A percentile compares a stretch with the other conserved stretches of the same genome.
phyloP scores from a whole-genome alignment of 2,797 vertebrate species.

The Huso huso region DNA sequence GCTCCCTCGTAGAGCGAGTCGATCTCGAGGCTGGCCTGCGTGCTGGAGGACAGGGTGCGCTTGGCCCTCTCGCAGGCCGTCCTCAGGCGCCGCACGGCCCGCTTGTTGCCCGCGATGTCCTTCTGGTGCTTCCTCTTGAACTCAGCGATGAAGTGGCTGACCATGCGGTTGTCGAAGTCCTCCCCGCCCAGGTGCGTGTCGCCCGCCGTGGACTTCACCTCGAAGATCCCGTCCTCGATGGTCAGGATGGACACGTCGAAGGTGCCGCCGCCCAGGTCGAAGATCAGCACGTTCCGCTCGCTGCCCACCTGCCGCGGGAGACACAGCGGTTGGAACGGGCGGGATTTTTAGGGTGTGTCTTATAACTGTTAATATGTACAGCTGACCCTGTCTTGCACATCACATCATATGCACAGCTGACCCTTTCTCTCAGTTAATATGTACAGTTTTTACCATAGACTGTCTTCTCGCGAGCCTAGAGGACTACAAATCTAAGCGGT shows the following conservation, averaged over 20 bases:
- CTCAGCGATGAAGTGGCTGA: constrained; percentile 68
- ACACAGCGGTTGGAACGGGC: too few relatives aligned
- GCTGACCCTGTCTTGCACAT: too few relatives aligned
- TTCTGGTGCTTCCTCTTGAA: constrained; percentile 75
- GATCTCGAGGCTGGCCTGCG: constrained; percentile 72
- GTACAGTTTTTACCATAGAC: too few relatives aligned
- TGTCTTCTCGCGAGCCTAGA: too few relatives aligned
- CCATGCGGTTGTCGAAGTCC: constrained; percentile 74
- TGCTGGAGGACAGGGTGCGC: constrained; percentile 71
- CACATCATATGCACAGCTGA: too few relatives aligned
- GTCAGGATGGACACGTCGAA: constrained; percentile 72
- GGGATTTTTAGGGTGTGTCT: too few relatives aligned
- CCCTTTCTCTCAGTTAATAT: too few relatives aligned
- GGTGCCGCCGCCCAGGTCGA: constrained; percentile 70
- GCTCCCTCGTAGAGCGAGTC: constrained; percentile 67
- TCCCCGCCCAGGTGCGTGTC: constrained; percentile 71
- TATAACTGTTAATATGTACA: too few relatives aligned
- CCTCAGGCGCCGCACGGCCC: constrained; percentile 67
- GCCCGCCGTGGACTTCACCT: constrained; percentile 69
- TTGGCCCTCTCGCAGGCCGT: constrained; percentile 73
- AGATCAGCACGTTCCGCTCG: constrained; percentile 70
- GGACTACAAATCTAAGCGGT: too few relatives aligned
- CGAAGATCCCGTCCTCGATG: constrained; percentile 73
- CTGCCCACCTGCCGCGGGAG: constrained; percentile 46
- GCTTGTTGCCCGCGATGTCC: constrained; percentile 64